Evolutionary conservation across 2,888 invertebrate genomes (phyloP).

Genomic region (Hypercompe scribonia): DNA sequence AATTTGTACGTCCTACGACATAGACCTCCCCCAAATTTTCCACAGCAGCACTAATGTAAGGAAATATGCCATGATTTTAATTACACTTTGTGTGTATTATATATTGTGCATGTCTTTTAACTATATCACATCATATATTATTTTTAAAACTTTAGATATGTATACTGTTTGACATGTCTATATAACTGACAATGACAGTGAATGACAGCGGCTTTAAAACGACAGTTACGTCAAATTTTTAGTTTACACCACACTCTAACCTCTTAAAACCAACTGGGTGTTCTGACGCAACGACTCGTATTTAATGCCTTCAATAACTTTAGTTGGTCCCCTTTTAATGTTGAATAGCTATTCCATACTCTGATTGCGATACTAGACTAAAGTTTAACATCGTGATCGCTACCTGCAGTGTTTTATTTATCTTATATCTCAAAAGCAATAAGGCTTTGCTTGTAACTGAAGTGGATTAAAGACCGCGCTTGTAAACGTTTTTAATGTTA

Average conservation of each 20-base stretch:
- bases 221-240: background rate
- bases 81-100: no score
- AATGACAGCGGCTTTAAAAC: background rate
- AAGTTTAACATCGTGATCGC: slow-evolving; percentile 54
- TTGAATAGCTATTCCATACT: slow-evolving; percentile 47
- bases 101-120: background rate
- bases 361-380: slow-evolving; percentile 39
- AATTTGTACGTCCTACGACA: no score
- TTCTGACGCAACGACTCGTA: slow-evolving; percentile 54
- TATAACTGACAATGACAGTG: no score
- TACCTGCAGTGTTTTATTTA: slow-evolving; percentile 54
- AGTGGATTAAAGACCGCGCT: slow-evolving; percentile 13
- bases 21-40: no score
- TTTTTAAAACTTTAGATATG: background rate
- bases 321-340: slow-evolving; percentile 55
- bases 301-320: slow-evolving; percentile 58
- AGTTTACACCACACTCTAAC: slow-evolving; percentile 11
- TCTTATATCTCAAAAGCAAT: slow-evolving; percentile 47
- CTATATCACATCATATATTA: background rate
- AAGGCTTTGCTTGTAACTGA: slow-evolving; percentile 21
- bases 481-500: background rate
- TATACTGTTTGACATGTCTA: no score
- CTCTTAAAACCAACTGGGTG: slow-evolving; percentile 56
- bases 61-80: no score
- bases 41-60: no score